phyloP scores from a whole-genome alignment of 2,888 invertebrate species.

The Drosophila longiperda region DNA sequence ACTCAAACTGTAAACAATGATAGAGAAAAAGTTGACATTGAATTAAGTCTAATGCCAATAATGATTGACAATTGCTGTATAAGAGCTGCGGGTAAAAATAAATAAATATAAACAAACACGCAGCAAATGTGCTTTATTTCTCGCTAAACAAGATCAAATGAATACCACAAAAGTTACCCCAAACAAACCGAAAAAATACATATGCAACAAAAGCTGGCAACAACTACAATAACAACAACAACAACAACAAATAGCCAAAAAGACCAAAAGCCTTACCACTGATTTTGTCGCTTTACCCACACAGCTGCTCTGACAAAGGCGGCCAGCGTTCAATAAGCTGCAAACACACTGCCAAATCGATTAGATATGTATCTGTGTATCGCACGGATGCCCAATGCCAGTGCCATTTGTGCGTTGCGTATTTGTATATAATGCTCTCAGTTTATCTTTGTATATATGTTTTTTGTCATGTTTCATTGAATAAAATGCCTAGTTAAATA shows the following conservation, averaged over 20 bases:
- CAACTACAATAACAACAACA: conserved; percentile 1
- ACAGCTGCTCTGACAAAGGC: conserved; percentile 45
- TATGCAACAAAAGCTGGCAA: conserved; percentile 34
- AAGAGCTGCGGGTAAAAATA: conserved; percentile 32
- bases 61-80: conserved; percentile 43
- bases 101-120: conserved; percentile 54
- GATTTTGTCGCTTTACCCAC: conserved; percentile 22
- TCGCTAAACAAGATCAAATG: conserved; percentile 9
- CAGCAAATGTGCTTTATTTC: conserved; percentile 40
- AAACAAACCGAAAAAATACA: conserved; percentile 30
- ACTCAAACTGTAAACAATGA: not conserved
- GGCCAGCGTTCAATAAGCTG: conserved; percentile 1
- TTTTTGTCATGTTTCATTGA: conserved; percentile 70
- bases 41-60: conserved; percentile 52
- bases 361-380: conserved; percentile 62
- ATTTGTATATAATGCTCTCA: conserved; percentile 18
- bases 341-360: conserved; percentile 52
- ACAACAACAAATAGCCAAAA: conserved; percentile 11
- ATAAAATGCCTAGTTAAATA: conserved; percentile 73
- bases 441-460: conserved; percentile 8
- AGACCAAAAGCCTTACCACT: not conserved
- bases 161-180: conserved; percentile 21
- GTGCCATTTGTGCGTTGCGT: conserved; percentile 4
- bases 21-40: conserved; percentile 71
- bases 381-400: conserved; percentile 54